These are phyloP conservation scores for Apodemus sylvaticus DNA, from an alignment of 2,113 vertebrate genomes.

Conservation along the genomic window DNA sequence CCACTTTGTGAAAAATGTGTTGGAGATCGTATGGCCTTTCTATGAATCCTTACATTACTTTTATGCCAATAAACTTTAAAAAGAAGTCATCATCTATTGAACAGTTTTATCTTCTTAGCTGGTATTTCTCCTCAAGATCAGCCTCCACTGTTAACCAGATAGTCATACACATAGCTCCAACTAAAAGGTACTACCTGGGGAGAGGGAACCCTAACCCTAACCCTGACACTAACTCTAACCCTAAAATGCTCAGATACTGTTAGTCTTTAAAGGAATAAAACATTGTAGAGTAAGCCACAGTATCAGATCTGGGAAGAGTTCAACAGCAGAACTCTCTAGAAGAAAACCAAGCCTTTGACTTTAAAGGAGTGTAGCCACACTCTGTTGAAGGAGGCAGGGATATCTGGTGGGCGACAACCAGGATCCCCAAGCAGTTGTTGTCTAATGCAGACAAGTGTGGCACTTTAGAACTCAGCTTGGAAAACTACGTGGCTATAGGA, in stretches of 20 bases:
- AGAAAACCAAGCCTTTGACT: conserved; percentile 45
- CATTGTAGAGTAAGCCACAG: not conserved
- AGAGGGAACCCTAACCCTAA: not conserved
- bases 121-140: not conserved
- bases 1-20: not conserved
- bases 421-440: conserved; percentile 41
- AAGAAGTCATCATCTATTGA: conserved; percentile 3
- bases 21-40: not conserved
- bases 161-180: not conserved
- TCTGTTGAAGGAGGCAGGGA: not conserved
- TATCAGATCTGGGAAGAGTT: conserved; percentile 22
- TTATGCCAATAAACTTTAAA: conserved; percentile 51
- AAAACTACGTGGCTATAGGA: not conserved
- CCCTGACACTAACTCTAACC: too few relatives aligned
- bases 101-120: not conserved
- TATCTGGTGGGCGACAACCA: conserved; percentile 37
- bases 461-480: conserved; percentile 30
- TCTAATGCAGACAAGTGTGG: not conserved
- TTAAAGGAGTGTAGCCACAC: not conserved
- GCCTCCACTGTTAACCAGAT: not conserved
- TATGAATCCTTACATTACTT: conserved; percentile 46
- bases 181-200: not conserved
- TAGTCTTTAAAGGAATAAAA: conserved; percentile 53
- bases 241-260: not conserved
- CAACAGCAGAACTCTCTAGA: conserved; percentile 54